Percentiles rank a stretch among this genome's conserved stretches.
Conservation (phyloP, 2,113 vertebrate genomes). For the Ceyx melanurus region DNA sequence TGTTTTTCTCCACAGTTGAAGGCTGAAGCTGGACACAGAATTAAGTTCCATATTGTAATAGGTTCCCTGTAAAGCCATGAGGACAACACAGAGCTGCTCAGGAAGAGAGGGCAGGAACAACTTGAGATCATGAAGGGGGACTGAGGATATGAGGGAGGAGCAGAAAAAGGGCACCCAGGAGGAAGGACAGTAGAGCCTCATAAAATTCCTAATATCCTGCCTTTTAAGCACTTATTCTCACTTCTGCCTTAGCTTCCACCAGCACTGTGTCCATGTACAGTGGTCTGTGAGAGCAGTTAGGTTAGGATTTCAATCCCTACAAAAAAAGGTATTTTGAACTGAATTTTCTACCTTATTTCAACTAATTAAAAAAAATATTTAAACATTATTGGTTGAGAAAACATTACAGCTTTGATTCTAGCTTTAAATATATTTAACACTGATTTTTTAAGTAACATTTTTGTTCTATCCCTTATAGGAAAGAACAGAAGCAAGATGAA, state of each 20-base stretch:
- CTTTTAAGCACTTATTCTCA: not conserved
- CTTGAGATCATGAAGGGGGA: not conserved
- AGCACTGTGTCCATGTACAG: not conserved
- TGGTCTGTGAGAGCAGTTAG: not conserved
- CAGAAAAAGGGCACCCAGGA: not conserved
- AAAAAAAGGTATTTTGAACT: not conserved
- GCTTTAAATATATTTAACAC: not conserved
- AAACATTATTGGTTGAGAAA: not conserved
- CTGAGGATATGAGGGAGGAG: accelerated
- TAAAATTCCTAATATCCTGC: not conserved
- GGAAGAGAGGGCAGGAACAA: not conserved
- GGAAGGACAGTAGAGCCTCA: not conserved
- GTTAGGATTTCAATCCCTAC: not conserved
- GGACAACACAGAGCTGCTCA: not conserved
- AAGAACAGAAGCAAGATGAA: not conserved
- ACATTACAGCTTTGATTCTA: not conserved
- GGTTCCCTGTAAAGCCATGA: not conserved
- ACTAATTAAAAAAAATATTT: not conserved
- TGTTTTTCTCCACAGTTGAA: not conserved
- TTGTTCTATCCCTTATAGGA: not conserved
- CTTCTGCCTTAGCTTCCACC: not conserved
- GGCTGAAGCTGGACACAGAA: not conserved
- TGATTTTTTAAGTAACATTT: not conserved
- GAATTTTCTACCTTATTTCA: not conserved
- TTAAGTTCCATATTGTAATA: not conserved